Evolutionary conservation across 2,888 invertebrate species (phyloP).

Genomic region (Heliconius ethilla): DNA sequence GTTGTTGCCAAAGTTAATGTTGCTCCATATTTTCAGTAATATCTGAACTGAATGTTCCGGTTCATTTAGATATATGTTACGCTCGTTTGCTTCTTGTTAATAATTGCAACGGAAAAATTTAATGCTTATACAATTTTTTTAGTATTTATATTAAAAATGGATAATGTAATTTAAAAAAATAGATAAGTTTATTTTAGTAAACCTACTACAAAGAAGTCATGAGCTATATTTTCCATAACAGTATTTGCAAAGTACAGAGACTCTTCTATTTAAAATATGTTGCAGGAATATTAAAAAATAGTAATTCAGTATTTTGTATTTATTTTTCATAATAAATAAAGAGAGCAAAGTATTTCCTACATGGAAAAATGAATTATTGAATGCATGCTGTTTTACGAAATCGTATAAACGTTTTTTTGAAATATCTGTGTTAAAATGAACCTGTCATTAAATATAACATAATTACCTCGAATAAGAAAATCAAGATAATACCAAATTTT

Average conservation of each 20-base stretch:
- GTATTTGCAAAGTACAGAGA: background rate
- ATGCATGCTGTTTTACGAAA: no score
- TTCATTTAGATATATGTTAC: slow-evolving; percentile 16
- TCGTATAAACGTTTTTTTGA: no score
- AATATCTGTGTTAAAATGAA: background rate
- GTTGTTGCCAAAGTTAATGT: slow-evolving; percentile 27
- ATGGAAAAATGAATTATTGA: background rate
- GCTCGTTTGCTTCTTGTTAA: background rate
- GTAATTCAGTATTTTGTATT: background rate
- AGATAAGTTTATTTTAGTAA: background rate
- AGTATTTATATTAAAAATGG: background rate
- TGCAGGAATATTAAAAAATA: background rate
- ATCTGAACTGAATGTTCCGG: background rate
- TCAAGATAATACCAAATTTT: background rate
- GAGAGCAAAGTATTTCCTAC: background rate
- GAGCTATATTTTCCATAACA: background rate
- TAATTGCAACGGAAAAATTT: background rate
- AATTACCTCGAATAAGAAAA: background rate
- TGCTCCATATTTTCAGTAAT: slow-evolving; percentile 11
- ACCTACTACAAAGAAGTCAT: background rate
- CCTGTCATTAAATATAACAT: background rate
- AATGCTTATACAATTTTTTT: background rate
- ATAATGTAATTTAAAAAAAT: no score
- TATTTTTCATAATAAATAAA: background rate
- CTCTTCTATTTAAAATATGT: background rate